Base-by-base conservation (phyloP, 2,113 vertebrate species). In the Zosterops pallidus region DNA sequence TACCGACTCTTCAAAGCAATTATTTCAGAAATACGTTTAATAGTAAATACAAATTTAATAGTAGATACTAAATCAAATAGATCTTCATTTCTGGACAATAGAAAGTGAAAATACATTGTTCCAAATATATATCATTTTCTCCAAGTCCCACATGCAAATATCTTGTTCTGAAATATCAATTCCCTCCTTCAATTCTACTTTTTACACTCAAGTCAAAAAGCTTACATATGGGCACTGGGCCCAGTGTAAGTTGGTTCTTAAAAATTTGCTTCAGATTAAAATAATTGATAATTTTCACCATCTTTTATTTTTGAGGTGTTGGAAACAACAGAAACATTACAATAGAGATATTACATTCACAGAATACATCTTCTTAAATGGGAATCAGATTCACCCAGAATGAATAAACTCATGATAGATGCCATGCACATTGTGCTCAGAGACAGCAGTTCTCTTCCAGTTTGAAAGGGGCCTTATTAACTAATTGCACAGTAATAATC, bases 401-500 rank as follows among this genome's bases (percentile, higher is more conserved):
- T 74, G 70, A 90, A 93, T 77, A 93, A 93, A 77, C 23, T 47
- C 21, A 15, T 55, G 50, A 72, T 42, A 77, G n/a, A 56, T 42
- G 39, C 64, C 67, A 28, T 41, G 59, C 71, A 80, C 49, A 55
- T 47, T 80, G 25, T 90, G 29, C 72, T 83, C 60, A 74, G 60
- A 93, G 42, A 90, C 94, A 86, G 50, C 1, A 2, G 28, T 70
- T 86, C 67, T 92, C 52, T 84, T 92, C 64, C 10, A 12, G 39
- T 83, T 71, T 92, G 80, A 94, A 94, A 86, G 42, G 26, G 24
- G 13, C 35, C 53, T 89, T 96, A 91, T 94, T 89, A 92, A 78
- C 71, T 93, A 94, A 96, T 95, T 95, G 86, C 21, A 69, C 39
- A 89, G 80, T 78, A 83, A 94, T 84, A 92, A 75, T 44, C 76